Base-by-base conservation (phyloP, 2,797 vertebrate genomes). In the Intellagama lesueurii region DNA sequence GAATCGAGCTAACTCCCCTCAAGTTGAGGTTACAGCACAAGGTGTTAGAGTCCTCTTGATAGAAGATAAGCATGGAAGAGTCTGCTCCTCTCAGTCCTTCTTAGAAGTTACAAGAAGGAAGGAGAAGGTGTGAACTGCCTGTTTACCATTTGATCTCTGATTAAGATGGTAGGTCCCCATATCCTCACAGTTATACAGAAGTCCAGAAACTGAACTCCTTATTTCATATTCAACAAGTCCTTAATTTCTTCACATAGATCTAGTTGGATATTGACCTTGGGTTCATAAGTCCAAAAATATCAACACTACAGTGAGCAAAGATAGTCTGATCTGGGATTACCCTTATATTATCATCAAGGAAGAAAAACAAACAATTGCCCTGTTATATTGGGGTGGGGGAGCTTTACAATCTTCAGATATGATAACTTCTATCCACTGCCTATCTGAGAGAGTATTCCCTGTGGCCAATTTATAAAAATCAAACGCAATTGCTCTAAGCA, bases 401-500 rank as follows among this genome's bases (percentile, higher is more conserved):
- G 24, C 1, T 4, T 70, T 17, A 24, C 16, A 4, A 64, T 84
- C 26, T n/a, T 69, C 64, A 2, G 64, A 78, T 89, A 85, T 5
- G 7, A 73, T 32, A 35, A 1, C 19, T 80, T 47, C 24, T 32
- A 72, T 75, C 83, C 76, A 32, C 22, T 72, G 4, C 24, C 47
- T 73, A 47, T 40, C 75, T 26, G n/a, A 49, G 49, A 75, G 49
- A 73, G 32, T 56, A 44, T 81, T 73, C 30, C 68, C 78, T 47
- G 64, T 19, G 35, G 49, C 14, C 52, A 89, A 47, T 66, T 85
- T 72, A 9, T 56, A 70, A 69, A 75, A 88, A 84, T 84, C 82
- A 84, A 78, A 72, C n/a, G 11, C 68, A 85, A 32, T 73, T 44
- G 88, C 66, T 44, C 9, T 32, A n/a, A 30, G 72, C 49, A 72